Percentiles rank a stretch among this genome's conserved stretches.
Conservation (phyloP, 2,113 vertebrate species). For the Megatriorchis doriae region DNA sequence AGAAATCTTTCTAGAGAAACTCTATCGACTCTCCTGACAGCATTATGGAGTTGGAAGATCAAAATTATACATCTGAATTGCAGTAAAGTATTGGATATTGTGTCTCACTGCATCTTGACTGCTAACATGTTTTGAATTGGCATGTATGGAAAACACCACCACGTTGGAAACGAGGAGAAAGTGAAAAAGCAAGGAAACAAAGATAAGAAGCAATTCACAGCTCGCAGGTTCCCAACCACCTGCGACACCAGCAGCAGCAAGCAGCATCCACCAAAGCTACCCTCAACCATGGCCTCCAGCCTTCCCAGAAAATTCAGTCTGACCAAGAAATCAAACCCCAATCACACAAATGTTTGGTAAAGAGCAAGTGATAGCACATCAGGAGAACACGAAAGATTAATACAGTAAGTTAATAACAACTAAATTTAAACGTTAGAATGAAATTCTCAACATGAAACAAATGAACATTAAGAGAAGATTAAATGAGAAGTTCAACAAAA, state of each 20-base stretch:
- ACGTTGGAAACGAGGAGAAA: neutral
- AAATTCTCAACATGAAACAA: neutral
- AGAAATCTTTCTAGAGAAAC: neutral
- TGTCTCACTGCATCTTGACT: neutral
- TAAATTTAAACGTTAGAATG: neutral
- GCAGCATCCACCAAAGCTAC: neutral
- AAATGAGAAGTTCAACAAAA: neutral
- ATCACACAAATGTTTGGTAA: neutral
- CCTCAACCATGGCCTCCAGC: neutral
- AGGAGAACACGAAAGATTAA: neutral
- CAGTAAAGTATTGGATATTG: neutral
- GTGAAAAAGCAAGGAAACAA: neutral
- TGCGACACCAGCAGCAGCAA: neutral
- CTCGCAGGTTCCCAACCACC: accelerated
- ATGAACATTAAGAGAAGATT: neutral
- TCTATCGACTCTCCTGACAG: neutral
- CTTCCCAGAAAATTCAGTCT: accelerated
- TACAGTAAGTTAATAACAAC: neutral
- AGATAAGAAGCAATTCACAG: neutral
- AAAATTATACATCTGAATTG: neutral
- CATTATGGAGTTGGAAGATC: neutral
- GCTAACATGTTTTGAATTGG: neutral
- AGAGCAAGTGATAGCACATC: neutral
- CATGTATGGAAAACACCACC: neutral
- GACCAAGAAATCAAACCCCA: neutral